These are phyloP conservation scores for Ptychoptera albimana DNA, from an alignment of 2,888 invertebrate species.

Conservation along the genomic window DNA sequence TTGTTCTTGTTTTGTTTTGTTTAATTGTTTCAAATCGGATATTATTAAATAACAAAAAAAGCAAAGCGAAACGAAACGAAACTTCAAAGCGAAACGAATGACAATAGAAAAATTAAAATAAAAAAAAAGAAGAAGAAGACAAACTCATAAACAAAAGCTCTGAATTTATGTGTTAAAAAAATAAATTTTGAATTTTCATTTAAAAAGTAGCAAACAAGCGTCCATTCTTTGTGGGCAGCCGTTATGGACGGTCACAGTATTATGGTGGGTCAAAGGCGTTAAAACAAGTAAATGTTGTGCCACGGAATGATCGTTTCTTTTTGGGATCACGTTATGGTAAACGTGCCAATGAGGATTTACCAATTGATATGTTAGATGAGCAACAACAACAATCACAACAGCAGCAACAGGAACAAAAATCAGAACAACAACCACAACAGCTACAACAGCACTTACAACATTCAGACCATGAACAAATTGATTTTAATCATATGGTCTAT, in stretches of 20 bases:
- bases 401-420: background rate
- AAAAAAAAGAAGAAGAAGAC: background rate
- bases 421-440: background rate
- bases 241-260: conserved; percentile 27
- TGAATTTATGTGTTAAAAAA: no score
- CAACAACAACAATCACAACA: conserved; percentile 5
- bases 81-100: no score
- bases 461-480: background rate
- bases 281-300: conserved; percentile 24
- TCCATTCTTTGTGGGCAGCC: conserved; percentile 32
- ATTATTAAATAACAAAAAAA: no score
- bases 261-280: conserved; percentile 16
- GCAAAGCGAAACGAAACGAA: no score
- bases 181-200: background rate
- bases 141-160: no score
- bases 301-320: conserved; percentile 30
- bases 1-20: no score
- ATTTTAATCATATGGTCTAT: background rate
- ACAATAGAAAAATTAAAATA: no score
- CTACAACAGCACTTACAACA: no score
- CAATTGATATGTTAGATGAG: conserved; percentile 17
- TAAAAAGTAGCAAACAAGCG: conserved; percentile 19
- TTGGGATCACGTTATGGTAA: conserved; percentile 30
- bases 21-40: no score
- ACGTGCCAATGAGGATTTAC: conserved; percentile 18